phyloP scores from a whole-genome alignment of 2,888 invertebrate species.

The Psococerastis gibbosa region DNA sequence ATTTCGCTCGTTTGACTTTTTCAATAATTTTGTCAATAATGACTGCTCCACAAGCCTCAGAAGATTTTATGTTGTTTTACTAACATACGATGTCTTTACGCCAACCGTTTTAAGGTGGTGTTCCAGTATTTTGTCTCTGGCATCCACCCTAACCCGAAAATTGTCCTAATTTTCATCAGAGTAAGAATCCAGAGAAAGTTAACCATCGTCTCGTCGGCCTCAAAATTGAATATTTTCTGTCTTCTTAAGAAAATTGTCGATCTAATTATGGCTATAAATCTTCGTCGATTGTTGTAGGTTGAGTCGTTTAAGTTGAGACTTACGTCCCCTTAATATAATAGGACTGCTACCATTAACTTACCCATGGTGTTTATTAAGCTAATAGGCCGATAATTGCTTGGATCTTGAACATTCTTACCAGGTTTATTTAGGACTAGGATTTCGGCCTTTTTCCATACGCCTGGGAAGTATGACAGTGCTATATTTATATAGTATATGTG shows the following conservation, averaged over 20 bases:
- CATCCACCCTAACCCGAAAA: conserved; percentile 17
- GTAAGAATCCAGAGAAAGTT: conserved; percentile 4
- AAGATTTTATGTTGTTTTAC: conserved; percentile 20
- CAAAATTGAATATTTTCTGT: conserved; percentile 19
- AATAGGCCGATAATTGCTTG: no score
- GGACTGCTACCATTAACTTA: no score
- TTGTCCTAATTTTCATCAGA: conserved; percentile 16
- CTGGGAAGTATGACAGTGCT: no score
- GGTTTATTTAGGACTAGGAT: no score
- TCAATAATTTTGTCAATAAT: conserved; percentile 16
- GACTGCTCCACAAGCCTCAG: conserved; percentile 18
- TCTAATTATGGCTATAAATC: conserved; percentile 15
- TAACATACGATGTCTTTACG: conserved; percentile 18
- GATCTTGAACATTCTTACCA: no score
- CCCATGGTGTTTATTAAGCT: no score
- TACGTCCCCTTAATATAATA: no score
- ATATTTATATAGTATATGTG: no score
- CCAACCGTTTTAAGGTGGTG: conserved; percentile 17
- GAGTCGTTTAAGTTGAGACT: no score
- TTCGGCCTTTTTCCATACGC: no score
- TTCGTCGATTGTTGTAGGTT: conserved; percentile 11
- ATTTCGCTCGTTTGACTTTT: conserved; percentile 15
- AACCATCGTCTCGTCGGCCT: conserved; percentile 17
- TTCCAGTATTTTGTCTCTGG: conserved; percentile 18
- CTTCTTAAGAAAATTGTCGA: conserved; percentile 17